Conservation (phyloP, 2,888 invertebrate genomes). For the Stenichneumon culpator region DNA sequence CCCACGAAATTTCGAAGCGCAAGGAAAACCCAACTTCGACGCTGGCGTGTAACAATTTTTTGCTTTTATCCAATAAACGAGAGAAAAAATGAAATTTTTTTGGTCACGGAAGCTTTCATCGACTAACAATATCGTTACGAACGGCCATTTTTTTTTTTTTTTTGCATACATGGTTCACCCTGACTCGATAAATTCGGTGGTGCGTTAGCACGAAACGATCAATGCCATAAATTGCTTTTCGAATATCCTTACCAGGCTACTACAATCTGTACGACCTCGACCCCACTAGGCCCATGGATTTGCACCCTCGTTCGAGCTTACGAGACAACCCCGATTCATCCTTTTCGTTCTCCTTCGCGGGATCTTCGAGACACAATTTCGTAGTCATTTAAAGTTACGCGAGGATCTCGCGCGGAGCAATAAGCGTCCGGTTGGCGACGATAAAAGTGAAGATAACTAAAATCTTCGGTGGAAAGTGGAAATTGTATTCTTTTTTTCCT, state of each 20-base stretch:
- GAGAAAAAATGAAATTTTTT: neutral
- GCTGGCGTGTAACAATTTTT: neutral
- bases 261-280: neutral
- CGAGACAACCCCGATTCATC: neutral
- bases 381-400: neutral
- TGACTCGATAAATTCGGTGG: conserved; percentile 72
- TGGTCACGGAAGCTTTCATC: neutral
- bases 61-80: neutral
- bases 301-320: neutral
- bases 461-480: neutral
- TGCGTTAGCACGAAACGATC: conserved; percentile 61
- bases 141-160: neutral
- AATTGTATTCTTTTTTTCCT: neutral
- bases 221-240: conserved; percentile 75
- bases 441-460: neutral
- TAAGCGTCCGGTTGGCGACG: neutral
- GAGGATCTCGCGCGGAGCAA: neutral
- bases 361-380: neutral
- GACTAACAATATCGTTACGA: neutral
- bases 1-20: neutral
- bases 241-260: conserved; percentile 55
- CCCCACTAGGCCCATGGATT: neutral
- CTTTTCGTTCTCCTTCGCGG: neutral
- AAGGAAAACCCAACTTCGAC: neutral
- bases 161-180: neutral